A percentile compares a stretch with the other conserved stretches of the same genome.
Evolutionary conservation across 2,888 invertebrate genomes (phyloP).

Genomic region (Caenorhabditis virilis): DNA sequence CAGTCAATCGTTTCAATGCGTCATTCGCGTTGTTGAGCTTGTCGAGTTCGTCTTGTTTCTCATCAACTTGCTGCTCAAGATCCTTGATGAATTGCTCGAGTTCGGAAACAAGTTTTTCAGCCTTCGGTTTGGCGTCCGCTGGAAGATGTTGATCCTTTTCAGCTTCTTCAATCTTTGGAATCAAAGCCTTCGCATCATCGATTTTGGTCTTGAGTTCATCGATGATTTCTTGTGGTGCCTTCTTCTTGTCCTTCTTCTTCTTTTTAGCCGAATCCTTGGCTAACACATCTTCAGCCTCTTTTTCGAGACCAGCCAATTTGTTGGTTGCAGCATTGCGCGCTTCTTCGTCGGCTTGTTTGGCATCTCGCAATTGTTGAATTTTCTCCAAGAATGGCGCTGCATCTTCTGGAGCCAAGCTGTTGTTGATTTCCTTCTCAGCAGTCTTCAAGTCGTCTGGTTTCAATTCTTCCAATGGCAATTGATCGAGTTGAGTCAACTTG

Average conservation of each 20-base stretch:
- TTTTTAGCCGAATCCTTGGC: conserved; percentile 3
- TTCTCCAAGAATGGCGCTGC: background rate
- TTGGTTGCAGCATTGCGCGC: conserved; percentile 21
- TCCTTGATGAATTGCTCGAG: conserved; percentile 3
- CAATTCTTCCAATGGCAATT: conserved; percentile 15
- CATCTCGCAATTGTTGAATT: conserved; percentile 2
- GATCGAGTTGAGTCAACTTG: conserved; percentile 24
- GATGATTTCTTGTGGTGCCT: conserved; percentile 2
- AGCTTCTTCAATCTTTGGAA: conserved; percentile 14
- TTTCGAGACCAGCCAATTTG: conserved; percentile 21
- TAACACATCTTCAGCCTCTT: conserved; percentile 22
- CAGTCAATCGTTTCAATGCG: conserved; percentile 15
- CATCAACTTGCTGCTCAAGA: conserved; percentile 4
- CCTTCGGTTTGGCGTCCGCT: conserved; percentile 8
- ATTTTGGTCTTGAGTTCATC: conserved; percentile 13
- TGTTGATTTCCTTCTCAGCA: conserved; percentile 5
- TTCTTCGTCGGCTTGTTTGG: conserved; percentile 11
- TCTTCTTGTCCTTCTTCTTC: conserved; percentile 13
- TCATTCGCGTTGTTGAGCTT: conserved; percentile 12
- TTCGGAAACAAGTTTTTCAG: conserved; percentile 3
- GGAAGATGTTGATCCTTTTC: conserved; percentile 1
- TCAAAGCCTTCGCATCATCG: conserved; percentile 12
- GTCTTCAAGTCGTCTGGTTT: conserved; percentile 4
- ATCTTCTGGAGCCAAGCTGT: conserved; percentile 1
- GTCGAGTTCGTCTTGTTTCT: conserved; percentile 7